phyloP scores from a whole-genome alignment of 2,888 invertebrate genomes.

The Microchrysa polita region DNA sequence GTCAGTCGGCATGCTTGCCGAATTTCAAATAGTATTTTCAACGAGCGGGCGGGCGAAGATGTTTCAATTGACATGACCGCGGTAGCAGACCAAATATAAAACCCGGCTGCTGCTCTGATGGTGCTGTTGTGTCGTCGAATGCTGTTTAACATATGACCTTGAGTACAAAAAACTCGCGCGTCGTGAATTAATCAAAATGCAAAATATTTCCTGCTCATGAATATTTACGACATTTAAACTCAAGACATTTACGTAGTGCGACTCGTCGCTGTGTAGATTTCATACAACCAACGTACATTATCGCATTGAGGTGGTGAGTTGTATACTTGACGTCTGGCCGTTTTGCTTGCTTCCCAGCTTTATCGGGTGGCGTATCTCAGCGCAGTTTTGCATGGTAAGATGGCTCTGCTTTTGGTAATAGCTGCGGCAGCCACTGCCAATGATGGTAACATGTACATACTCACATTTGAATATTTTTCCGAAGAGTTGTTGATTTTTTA shows the following conservation, averaged over 20 bases:
- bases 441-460: no score
- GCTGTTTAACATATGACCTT: conserved; percentile 53
- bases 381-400: not conserved
- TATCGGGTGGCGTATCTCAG: conserved; percentile 22
- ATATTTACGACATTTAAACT: conserved; percentile 51
- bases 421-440: no score
- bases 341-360: conserved; percentile 30
- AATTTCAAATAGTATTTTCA: not conserved
- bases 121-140: conserved; percentile 42
- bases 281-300: not conserved
- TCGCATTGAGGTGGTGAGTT: not conserved
- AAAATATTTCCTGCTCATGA: conserved; percentile 54
- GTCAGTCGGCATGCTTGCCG: not conserved
- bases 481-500: no score
- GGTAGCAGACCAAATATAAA: not conserved
- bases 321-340: conserved; percentile 15
- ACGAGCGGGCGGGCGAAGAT: conserved; percentile 3
- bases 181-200: conserved; percentile 53
- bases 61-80: conserved; percentile 30
- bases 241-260: conserved; percentile 40
- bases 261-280: conserved; percentile 25
- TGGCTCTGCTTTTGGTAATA: no score
- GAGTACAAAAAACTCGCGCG: conserved; percentile 52
- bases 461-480: no score
- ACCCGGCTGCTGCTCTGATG: conserved; percentile 7